Percentiles rank a stretch among this genome's conserved stretches.
Evolutionary conservation across 2,888 invertebrate species (phyloP).

Genomic region (Prosopocoilus inquinatus): DNA sequence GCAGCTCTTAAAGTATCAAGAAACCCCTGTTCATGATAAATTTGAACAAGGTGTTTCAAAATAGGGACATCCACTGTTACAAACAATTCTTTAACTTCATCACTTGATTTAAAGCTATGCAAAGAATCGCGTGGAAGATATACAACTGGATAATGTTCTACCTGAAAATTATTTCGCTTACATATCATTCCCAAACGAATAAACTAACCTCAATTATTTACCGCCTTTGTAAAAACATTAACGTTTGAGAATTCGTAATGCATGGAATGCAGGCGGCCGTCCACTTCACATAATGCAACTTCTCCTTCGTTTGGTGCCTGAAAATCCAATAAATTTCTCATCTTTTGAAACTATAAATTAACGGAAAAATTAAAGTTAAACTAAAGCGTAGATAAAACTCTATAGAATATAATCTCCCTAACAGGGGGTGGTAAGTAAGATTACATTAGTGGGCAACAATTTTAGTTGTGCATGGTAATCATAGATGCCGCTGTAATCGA

Average conservation of each 20-base stretch:
- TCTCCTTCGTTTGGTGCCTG: conserved; percentile 49
- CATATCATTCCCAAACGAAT: not conserved
- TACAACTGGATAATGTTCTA: conserved; percentile 67
- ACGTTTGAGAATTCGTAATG: conserved; percentile 59
- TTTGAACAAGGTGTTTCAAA: conserved; percentile 71
- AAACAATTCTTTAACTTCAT: conserved; percentile 56
- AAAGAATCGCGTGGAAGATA: conserved; percentile 64
- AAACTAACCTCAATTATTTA: conserved; percentile 44
- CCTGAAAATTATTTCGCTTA: conserved; percentile 46
- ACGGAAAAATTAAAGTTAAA: too few relatives aligned
- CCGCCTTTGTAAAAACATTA: conserved; percentile 58
- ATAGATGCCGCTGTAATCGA: too few relatives aligned
- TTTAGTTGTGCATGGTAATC: too few relatives aligned
- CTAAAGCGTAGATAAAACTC: too few relatives aligned
- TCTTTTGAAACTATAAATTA: conserved; percentile 21
- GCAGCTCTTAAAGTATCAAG: conserved; percentile 66
- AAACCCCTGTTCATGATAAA: conserved; percentile 75
- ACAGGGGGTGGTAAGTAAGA: too few relatives aligned
- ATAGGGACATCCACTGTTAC: conserved; percentile 69
- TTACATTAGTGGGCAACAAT: too few relatives aligned
- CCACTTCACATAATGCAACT: conserved; percentile 61
- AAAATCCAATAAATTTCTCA: conserved; percentile 43
- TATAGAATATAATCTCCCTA: too few relatives aligned
- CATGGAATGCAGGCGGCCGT: conserved; percentile 61
- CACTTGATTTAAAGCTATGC: conserved; percentile 57